Conservation (phyloP, 2,113 vertebrate genomes). For the Myotis davidii region DNA sequence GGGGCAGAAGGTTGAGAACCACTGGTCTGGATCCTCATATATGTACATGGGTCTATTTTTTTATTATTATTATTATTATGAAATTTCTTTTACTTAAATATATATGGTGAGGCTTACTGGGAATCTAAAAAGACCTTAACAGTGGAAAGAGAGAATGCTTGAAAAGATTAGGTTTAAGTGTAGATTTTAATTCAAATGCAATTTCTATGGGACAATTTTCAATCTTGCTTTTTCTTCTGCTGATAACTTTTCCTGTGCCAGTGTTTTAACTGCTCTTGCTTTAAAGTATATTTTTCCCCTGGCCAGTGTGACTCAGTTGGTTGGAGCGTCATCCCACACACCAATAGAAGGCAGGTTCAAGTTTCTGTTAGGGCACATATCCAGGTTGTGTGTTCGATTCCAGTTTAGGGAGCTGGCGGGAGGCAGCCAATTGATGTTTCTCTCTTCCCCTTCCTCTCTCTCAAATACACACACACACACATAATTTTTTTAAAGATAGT, state of each 20-base stretch:
- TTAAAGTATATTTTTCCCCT: neutral
- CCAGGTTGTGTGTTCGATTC: no score
- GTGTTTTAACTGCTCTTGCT: slow-evolving; percentile 14
- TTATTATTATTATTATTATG: neutral
- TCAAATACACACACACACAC: no score
- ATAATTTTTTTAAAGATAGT: neutral
- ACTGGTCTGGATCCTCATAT: neutral
- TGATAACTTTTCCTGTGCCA: neutral
- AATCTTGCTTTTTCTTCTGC: neutral
- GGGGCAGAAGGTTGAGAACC: no score
- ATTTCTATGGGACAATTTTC: neutral
- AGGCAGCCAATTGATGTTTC: no score
- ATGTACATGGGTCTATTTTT: neutral
- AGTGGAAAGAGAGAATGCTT: neutral
- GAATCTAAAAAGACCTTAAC: neutral
- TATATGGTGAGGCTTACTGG: neutral
- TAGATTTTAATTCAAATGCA: slow-evolving; percentile 47
- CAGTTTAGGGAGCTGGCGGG: no score
- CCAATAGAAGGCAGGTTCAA: no score
- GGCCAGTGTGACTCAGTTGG: neutral
- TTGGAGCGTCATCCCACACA: no score
- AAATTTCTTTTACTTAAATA: slow-evolving; percentile 7
- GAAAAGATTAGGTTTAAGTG: slow-evolving; percentile 39
- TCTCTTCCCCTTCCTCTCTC: no score
- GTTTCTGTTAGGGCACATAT: no score